These are phyloP conservation scores for Cryptotermes secundus DNA, from an alignment of 1,140 invertebrate genomes.

Conservation along the genomic window DNA sequence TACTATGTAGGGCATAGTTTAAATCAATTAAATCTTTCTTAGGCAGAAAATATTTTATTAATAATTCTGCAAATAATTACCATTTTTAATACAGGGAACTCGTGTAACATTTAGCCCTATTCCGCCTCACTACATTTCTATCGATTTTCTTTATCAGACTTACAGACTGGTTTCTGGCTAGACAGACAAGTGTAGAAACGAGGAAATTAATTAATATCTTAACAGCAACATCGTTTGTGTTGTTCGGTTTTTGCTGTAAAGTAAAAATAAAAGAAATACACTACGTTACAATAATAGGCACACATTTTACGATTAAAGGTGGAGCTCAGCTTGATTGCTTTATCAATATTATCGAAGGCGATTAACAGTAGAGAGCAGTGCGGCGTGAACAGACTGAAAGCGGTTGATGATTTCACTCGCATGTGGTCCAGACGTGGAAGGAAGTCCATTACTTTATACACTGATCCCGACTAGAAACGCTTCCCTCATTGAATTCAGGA, in stretches of 20 bases:
- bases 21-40: no score
- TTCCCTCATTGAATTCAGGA: not conserved
- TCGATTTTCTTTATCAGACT: no score
- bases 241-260: not conserved
- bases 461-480: not conserved
- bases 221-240: not conserved
- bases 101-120: no score
- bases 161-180: no score
- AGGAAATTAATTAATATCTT: not conserved
- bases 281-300: not conserved
- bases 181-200: not conserved
- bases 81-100: no score
- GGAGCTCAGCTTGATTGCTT: not conserved
- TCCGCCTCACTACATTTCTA: no score
- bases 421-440: not conserved
- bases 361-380: not conserved
- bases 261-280: not conserved
- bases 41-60: no score
- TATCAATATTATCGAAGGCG: conserved; percentile 1
- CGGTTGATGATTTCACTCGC: not conserved
- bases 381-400: not conserved
- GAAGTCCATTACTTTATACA: not conserved
- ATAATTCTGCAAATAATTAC: no score
- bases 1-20: no score
- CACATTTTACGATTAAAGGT: not conserved